A percentile compares a stretch with the other conserved stretches of the same genome.
Evolutionary conservation across 2,113 vertebrate genomes (phyloP).

Genomic region (Mobula hypostoma): DNA sequence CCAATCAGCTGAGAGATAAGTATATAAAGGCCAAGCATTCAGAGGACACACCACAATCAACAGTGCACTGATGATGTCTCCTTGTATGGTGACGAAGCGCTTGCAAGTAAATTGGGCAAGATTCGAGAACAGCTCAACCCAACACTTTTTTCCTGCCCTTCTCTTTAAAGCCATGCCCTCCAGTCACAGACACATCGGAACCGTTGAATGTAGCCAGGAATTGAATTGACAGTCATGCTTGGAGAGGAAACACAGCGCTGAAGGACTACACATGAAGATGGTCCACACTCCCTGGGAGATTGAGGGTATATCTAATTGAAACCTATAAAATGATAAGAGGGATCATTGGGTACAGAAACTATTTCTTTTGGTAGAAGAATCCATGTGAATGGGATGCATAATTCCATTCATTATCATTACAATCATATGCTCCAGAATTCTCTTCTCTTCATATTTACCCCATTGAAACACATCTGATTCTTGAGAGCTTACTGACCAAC

Average conservation of each 20-base stretch:
- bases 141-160: too few species aligned
- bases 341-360: not conserved
- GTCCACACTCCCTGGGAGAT: not conserved
- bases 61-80: too few species aligned
- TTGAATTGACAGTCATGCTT: not conserved
- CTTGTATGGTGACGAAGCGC: too few species aligned
- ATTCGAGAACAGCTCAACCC: too few species aligned
- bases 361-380: not conserved
- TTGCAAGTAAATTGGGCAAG: too few species aligned
- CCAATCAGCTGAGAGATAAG: too few species aligned
- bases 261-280: not conserved
- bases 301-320: not conserved
- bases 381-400: not conserved
- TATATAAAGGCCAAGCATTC: too few species aligned
- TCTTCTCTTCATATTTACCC: not conserved
- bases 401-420: not conserved
- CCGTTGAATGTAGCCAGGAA: not conserved
- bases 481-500: not conserved
- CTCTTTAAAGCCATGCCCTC: too few species aligned
- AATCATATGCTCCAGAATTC: not conserved
- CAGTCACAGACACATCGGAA: too few species aligned
- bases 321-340: not conserved
- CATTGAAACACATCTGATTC: not conserved
- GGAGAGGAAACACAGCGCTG: not conserved
- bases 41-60: too few species aligned